Conservation (phyloP, 2,888 invertebrate genomes). For the Melieria crassipennis region DNA sequence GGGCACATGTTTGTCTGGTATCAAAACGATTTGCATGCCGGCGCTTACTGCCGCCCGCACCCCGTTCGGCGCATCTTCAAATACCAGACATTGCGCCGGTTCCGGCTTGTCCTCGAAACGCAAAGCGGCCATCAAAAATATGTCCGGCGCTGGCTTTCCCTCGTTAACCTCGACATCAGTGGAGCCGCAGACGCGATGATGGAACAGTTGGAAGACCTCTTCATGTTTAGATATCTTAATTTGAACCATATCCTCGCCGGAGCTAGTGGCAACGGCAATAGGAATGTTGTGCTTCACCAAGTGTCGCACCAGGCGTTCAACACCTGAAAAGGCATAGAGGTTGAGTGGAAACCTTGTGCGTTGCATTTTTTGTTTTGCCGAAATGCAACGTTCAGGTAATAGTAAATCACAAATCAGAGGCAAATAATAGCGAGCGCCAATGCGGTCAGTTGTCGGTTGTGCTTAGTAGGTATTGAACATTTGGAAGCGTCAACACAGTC, state of each 20-base stretch:
- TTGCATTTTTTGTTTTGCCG: no score
- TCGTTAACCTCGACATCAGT: conserved; percentile 82
- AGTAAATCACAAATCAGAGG: conserved; percentile 40
- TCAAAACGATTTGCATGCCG: conserved; percentile 88
- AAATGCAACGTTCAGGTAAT: background rate
- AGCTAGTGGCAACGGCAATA: conserved; percentile 89
- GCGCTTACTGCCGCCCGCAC: conserved; percentile 81
- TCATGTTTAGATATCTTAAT: conserved; percentile 75
- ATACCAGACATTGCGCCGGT: conserved; percentile 76
- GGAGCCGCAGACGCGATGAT: conserved; percentile 83
- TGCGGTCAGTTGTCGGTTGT: background rate
- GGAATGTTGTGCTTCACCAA: conserved; percentile 79
- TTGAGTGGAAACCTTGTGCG: no score
- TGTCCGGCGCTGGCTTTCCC: conserved; percentile 91
- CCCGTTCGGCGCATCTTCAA: conserved; percentile 94
- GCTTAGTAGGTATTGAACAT: no score
- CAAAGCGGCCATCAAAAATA: conserved; percentile 80
- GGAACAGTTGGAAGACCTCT: conserved; percentile 75
- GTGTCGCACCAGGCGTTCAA: conserved; percentile 80
- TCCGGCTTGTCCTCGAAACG: conserved; percentile 77
- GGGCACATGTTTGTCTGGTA: conserved; percentile 73
- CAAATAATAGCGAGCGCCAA: conserved; percentile 39
- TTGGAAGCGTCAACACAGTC: no score
- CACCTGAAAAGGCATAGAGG: conserved; percentile 68
- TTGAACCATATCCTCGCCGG: conserved; percentile 76